Evolutionary conservation across 2,888 invertebrate species (phyloP).

Genomic region (Microctonus aethiopoides): DNA sequence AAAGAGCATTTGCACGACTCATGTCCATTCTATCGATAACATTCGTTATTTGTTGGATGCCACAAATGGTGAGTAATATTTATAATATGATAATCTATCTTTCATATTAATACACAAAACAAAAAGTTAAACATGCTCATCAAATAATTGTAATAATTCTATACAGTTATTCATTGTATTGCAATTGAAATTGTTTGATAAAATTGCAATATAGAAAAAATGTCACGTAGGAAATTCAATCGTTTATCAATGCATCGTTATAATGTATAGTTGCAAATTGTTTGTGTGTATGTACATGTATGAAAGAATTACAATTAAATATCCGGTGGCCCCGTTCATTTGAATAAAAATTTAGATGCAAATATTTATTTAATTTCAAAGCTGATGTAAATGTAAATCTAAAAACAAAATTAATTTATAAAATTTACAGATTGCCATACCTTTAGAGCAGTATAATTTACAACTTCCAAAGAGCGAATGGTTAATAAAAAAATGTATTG

Average conservation of each 20-base stretch:
- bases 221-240: constrained; percentile 45
- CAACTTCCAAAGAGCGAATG: constrained; percentile 44
- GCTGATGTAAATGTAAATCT: not conserved
- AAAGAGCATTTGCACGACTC: constrained; percentile 85
- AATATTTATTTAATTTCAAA: not conserved
- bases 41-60: constrained; percentile 88
- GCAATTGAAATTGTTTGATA: constrained; percentile 21
- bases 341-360: not conserved
- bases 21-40: constrained; percentile 86
- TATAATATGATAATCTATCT: not conserved
- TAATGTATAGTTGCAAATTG: not conserved
- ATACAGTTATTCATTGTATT: constrained; percentile 32
- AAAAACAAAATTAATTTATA: constrained; percentile 34
- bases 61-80: constrained; percentile 79
- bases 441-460: constrained; percentile 70
- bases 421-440: constrained; percentile 73
- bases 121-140: not conserved
- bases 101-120: not conserved
- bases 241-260: not conserved
- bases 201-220: constrained; percentile 45
- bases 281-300: not conserved
- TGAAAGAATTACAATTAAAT: not conserved
- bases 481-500: constrained; percentile 49
- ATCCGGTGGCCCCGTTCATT: not conserved
- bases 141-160: not conserved